Base-by-base conservation (phyloP, 2,113 vertebrate genomes). In the Rhegmatorhina hoffmannsi region DNA sequence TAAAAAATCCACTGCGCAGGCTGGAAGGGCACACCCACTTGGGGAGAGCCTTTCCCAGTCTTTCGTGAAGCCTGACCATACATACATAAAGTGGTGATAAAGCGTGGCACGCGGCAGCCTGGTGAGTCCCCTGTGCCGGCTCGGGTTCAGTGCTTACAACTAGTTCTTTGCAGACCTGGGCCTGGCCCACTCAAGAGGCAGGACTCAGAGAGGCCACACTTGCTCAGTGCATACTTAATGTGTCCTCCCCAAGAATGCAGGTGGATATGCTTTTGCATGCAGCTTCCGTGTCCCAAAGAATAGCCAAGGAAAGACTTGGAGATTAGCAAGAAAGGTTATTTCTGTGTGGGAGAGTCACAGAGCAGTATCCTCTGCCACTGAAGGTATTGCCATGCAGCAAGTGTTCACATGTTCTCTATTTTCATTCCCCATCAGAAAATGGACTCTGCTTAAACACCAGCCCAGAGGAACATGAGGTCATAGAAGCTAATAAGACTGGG, bases 151-250 rank as follows among this genome's bases (percentile, higher is more conserved):
- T 4, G 4, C 10, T 64, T 52, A 7, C 2, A 31, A 9, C 5
- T 2, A 1, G 6, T 53, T 88, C 23, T 31, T 87, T 2, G 2
- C 1, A 58, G 14, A 34, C 2, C 29, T 16, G 0, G 29, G 9
- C 33, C 8, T 73, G 0, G 23, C 23, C 16, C 3, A 1, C 73
- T 83, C 7, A 11, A 5, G 72, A 38, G 29, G 10, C 11, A 19
- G 52, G 38, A 4, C 8, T 36, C 15, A 11, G 2, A 5, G 31
- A 13, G 11, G 10, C 23, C 52, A 38, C 8, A 0, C n/a, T 60
- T 75, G 26, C 13, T 47, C 3, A 9, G 8, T 11, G 13, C 5
- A 0, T 33, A 1, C 10, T 44, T 73, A 17, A 28, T 29, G 16
- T 44, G 66, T 17, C 14, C 9, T 50, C 5, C 1, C 5, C 26